Conservation (phyloP, 64 coral and sea anemone species). For the Stichodactyla mertensii region DNA sequence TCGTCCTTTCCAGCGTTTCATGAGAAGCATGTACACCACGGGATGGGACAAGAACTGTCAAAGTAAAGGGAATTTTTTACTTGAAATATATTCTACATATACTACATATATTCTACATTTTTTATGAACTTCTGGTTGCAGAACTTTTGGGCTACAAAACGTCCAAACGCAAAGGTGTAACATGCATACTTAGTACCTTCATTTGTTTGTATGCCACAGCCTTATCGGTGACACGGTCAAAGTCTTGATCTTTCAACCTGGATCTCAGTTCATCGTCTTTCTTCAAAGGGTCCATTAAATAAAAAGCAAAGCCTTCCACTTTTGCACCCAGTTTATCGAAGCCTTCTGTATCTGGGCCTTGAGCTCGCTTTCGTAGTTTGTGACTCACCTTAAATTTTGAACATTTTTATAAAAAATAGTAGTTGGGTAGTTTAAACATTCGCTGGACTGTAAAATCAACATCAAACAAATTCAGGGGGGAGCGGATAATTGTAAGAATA, state of each 20-base stretch:
- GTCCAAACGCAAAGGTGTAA: too few species aligned
- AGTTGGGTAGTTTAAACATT: too few species aligned
- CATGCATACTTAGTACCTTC: background rate
- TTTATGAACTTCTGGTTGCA: too few species aligned
- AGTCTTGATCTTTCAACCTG: background rate
- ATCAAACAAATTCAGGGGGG: too few species aligned
- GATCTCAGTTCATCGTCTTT: background rate
- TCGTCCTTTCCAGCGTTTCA: constrained; percentile 5
- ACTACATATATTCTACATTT: too few species aligned
- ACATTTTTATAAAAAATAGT: too few species aligned
- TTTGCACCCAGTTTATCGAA: background rate
- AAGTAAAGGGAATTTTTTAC: background rate
- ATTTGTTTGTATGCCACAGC: background rate
- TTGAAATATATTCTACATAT: background rate
- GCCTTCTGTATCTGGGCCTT: background rate
- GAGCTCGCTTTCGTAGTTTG: background rate
- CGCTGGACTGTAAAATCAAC: too few species aligned
- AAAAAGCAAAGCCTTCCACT: background rate
- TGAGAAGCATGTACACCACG: constrained; percentile 7
- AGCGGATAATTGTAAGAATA: too few species aligned
- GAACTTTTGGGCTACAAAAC: too few species aligned
- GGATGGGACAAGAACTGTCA: constrained; percentile 16
- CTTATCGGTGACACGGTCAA: background rate
- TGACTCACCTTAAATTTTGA: background rate
- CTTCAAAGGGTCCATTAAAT: background rate